A percentile compares a stretch with the other conserved stretches of the same genome.
Evolutionary conservation across 2,113 vertebrate species (phyloP).

Genomic region (Pao palembangensis): DNA sequence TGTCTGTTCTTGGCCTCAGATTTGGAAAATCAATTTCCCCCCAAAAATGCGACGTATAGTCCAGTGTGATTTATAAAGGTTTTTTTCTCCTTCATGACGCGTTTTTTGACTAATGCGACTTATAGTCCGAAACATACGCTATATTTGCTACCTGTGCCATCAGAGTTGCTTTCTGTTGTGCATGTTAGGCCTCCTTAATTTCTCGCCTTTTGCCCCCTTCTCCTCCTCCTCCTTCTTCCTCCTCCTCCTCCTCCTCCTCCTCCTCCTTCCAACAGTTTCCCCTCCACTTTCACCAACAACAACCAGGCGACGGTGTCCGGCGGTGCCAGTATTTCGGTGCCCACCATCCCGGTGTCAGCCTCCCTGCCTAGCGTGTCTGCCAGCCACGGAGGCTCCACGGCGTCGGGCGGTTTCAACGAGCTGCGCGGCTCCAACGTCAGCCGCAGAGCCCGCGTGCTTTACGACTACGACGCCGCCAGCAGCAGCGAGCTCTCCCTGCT

Average conservation of each 20-base stretch:
- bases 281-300: slow-evolving; percentile 91
- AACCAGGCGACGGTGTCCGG: slow-evolving; percentile 83
- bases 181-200: too few relatives aligned
- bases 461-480: slow-evolving; percentile 95
- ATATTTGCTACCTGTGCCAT: too few relatives aligned
- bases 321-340: slow-evolving; percentile 76
- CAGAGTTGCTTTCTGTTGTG: too few relatives aligned
- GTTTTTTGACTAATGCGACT: too few relatives aligned
- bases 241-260: background rate
- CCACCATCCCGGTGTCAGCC: slow-evolving; percentile 78
- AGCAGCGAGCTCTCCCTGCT: slow-evolving; percentile 95
- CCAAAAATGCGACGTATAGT: too few relatives aligned
- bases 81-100: too few relatives aligned
- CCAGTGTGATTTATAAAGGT: too few relatives aligned
- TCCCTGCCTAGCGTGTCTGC: slow-evolving; percentile 78
- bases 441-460: slow-evolving; percentile 92
- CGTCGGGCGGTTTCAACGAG: slow-evolving; percentile 82
- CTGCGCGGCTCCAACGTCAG: slow-evolving; percentile 83
- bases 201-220: background rate
- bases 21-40: too few relatives aligned
- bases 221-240: background rate
- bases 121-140: too few relatives aligned
- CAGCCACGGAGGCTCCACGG: slow-evolving; percentile 60
- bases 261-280: slow-evolving; percentile 79
- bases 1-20: too few relatives aligned